phyloP scores from a whole-genome alignment of 2,113 vertebrate genomes.

The Anarhynchus alexandrinus region DNA sequence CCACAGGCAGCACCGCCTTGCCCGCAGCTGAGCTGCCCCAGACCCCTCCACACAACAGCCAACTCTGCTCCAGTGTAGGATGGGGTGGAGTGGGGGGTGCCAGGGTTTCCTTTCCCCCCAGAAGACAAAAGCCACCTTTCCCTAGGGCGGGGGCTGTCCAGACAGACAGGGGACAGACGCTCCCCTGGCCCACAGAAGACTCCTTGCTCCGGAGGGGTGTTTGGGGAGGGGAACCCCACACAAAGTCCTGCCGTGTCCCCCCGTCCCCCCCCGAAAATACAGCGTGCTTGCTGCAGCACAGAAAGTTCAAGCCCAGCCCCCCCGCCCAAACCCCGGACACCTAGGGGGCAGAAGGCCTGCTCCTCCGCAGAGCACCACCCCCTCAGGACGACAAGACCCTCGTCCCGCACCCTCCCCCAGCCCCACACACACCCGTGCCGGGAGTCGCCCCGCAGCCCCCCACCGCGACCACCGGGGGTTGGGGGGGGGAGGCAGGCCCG shows the following conservation, averaged over 20 bases:
- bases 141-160: background rate
- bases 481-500: background rate
- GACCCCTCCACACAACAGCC: background rate
- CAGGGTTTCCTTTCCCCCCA: background rate
- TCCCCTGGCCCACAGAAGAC: background rate
- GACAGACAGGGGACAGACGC: too few species aligned
- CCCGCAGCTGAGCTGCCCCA: background rate
- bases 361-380: background rate
- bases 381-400: too few species aligned
- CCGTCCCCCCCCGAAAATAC: background rate
- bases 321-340: background rate
- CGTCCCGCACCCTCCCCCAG: background rate
- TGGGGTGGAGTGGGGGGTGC: too few species aligned
- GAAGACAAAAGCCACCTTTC: background rate
- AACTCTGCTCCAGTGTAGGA: background rate
- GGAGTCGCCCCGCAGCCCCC: background rate
- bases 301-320: background rate
- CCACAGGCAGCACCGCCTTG: background rate
- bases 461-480: background rate
- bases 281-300: background rate
- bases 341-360: background rate
- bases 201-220: background rate
- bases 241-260: background rate
- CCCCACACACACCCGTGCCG: background rate
- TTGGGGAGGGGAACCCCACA: background rate